Evolutionary conservation across 2,113 vertebrate genomes (phyloP), one percentile per base, ranked within the genome.

Genomic region (Trinectes maculatus): DNA sequence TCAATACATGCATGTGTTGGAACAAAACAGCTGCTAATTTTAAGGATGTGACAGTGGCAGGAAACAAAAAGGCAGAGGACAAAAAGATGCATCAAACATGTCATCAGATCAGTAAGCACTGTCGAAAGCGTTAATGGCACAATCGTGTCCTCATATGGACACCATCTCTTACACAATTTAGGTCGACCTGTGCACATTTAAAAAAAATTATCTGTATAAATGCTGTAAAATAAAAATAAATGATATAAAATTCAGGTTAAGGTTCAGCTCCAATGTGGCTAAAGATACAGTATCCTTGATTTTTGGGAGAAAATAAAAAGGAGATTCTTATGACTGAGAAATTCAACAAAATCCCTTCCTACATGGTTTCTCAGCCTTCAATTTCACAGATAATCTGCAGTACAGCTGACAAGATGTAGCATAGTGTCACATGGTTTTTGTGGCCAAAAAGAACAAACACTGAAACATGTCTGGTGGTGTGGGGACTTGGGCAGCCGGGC

Each of bases 401-500:
- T 1, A 8, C 9, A 59, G 21, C 34, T 26, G 49, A 74, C 34
- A 33, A 24, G 31, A 54, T 26, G 64, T 55, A 48, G 36, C 19
- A 4, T n/a, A n/a, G 43, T 33, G 28, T 26, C 55, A 46, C 52
- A 60, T 42, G 37, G 54, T n/a, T n/a, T n/a, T n/a, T 40, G 53
- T 21, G 46, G 36, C 62, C 54, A 43, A 51, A 18, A 19, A n/a
- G 54, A 37, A 80, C 24, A 49, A 56, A 83, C 71, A 84, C 80
- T 85, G 76, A 85, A 49, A 64, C n/a, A 53, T n/a, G 84, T 74
- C 74, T 76, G 77, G 74, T 37, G 44, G 79, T 76, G 79, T 71
- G 25, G 42, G 80, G 66, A 85, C 87, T 79, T 66, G 86, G 72
- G 82, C 71, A 19, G 25, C n/a, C 3, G 91, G 91, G 92, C 87